These are phyloP conservation scores for Selenia dentaria DNA, from an alignment of 2,888 invertebrate species.

Conservation along the genomic window DNA sequence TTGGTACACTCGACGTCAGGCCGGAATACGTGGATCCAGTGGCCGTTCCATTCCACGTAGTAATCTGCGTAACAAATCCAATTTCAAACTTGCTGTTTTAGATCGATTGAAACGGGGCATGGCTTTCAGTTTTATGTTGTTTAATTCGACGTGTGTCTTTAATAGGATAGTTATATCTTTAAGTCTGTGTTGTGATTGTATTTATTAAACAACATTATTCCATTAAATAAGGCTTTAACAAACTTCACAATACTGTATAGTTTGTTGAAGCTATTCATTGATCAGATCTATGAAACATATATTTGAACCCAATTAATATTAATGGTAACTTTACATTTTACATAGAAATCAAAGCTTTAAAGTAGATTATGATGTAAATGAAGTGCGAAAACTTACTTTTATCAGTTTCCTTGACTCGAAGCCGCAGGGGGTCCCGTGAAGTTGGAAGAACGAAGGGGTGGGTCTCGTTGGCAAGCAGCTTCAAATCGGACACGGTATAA, in stretches of 20 bases:
- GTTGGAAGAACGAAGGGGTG: slow-evolving; percentile 88
- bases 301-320: slow-evolving; percentile 14
- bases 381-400: slow-evolving; percentile 79
- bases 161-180: too few species aligned
- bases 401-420: slow-evolving; percentile 90
- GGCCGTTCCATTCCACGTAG: slow-evolving; percentile 93
- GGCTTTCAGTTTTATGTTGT: too few species aligned
- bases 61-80: slow-evolving; percentile 85
- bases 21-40: slow-evolving; percentile 92
- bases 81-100: slow-evolving; percentile 3
- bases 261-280: too few species aligned
- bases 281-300: slow-evolving; percentile 7
- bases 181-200: too few species aligned
- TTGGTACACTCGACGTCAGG: slow-evolving; percentile 98
- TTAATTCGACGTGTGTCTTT: too few species aligned
- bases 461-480: slow-evolving; percentile 88
- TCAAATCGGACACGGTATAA: slow-evolving; percentile 92
- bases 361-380: slow-evolving; percentile 43
- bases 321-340: too few species aligned
- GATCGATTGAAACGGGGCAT: too few species aligned
- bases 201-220: too few species aligned
- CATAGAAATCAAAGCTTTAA: too few species aligned
- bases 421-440: slow-evolving; percentile 88
- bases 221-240: neutral
- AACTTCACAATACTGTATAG: too few species aligned